Evolutionary conservation across 2,113 vertebrate species (phyloP), one percentile per base, ranked within the genome.

Genomic region (Propithecus coquereli): DNA sequence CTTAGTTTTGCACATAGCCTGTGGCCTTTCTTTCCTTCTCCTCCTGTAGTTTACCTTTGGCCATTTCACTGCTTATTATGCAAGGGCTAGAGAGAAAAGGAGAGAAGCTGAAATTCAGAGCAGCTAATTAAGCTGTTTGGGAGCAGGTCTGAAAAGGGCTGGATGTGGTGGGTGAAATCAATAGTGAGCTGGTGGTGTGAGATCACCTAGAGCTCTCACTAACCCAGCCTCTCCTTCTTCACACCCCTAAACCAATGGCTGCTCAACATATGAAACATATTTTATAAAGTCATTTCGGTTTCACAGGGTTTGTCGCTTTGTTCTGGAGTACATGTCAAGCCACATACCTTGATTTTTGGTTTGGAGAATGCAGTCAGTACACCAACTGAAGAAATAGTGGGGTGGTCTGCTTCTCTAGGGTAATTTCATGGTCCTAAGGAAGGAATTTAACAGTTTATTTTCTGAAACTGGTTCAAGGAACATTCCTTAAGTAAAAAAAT

Each of bases 401-500:
- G 25, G 85, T 7, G 68, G 45, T 83, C 79, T 65, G 37, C 45
- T 73, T 92, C 82, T 96, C 45, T 77, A 63, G 70, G 43, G 70
- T 70, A 81, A 95, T 96, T 90, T 97, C 84, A 90, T 80, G 87
- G 66, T 94, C 71, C 90, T 87, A 84, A 93, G 40, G 89, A 96
- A 96, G 82, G 47, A 95, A 97, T 84, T 97, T 68, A 93, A 91
- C 65, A 95, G 89, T 97, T 96, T 96, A 93, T 96, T 97, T 97
- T 96, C 93, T 87, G 63, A 96, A 89, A 90, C 54, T 23, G 74
- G 79, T 95, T 96, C 95, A 97, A 93, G 83, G 71, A 95, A 82
- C 93, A 95, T 93, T 96, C 76, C 74, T 84, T 84, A 82, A 94
- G 70, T 92, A 32, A 83, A 95, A 95, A 90, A 97, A 87, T 70